Evolutionary conservation across 2,797 vertebrate species (phyloP), one percentile per base, ranked within the genome.

Genomic region (Cyclura pinguis): DNA sequence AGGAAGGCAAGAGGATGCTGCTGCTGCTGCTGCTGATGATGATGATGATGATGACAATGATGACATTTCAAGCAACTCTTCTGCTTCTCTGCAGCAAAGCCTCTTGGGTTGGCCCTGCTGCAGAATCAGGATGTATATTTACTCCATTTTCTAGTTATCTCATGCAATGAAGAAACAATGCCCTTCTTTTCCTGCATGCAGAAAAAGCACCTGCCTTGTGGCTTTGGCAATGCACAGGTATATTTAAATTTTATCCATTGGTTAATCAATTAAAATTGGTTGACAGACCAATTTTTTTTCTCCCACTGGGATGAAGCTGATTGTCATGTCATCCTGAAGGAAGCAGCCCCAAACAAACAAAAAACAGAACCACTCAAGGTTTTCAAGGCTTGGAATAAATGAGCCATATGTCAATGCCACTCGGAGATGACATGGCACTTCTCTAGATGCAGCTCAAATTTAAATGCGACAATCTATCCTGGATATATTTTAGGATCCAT

Each of bases 401-500:
- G 32, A 90, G 57, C 55, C 64, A 73, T 92, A 47, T 67, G 76
- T 89, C 95, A 91, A 55, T 0, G 20, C 1, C 32, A 67, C 22
- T 83, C 74, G 4, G 47, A 92, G 80, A 93, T 92, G 85, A 90
- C 2, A 86, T 32, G 35, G 10, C 12, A 92, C 91, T 85, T 35
- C 55, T 67, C 86, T 81, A 77, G 14, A 89, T 87, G 38, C 1
- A 82, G 16, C 6, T 90, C 91, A 94, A 91, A 94, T 92, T 89
- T 92, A 93, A 95, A 87, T 74, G 92, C 83, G 10, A 83, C 87
- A 92, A 85, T 6, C 4, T 86, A 85, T 89, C 67, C 85, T 62
- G 59, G 3, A 55, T 18, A 12, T 57, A 89, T 0, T 16, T 57
- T 91, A 92, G 85, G 0, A 78, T 76, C 81, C 9, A 38, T 47